phyloP scores from a whole-genome alignment of 92 coral and sea anemone genomes.

The Epizoanthus ramosus region DNA sequence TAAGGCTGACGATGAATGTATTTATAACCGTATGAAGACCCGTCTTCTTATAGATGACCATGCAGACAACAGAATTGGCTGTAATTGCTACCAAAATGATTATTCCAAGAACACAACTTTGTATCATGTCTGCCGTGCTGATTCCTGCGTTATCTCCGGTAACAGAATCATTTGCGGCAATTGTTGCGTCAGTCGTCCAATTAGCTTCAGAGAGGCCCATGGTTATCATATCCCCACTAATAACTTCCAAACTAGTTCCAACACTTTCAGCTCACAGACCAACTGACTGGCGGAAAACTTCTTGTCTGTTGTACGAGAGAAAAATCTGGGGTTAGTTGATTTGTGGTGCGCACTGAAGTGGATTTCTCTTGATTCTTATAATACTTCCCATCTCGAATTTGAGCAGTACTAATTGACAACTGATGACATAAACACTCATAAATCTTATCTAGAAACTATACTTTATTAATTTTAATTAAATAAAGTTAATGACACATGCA shows the following conservation, averaged over 20 bases:
- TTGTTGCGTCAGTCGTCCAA: not conserved
- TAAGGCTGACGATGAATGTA: constrained; percentile 84
- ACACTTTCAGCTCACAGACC: not conserved
- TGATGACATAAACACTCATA: constrained; percentile 2
- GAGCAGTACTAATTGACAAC: constrained; percentile 13
- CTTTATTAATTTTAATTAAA: constrained; percentile 20
- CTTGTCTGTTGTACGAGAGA: constrained; percentile 20
- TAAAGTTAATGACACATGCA: not conserved
- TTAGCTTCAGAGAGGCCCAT: not conserved
- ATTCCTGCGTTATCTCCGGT: not conserved
- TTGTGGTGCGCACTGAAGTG: not conserved
- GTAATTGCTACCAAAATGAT: constrained; percentile 65
- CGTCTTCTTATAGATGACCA: constrained; percentile 71
- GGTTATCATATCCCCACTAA: not conserved
- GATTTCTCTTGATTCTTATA: not conserved
- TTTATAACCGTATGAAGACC: constrained; percentile 77
- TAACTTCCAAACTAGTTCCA: not conserved
- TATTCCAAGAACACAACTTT: constrained; percentile 11
- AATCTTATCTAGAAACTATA: not conserved
- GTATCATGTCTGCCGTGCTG: constrained; percentile 3
- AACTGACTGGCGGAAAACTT: not conserved
- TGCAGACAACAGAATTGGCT: constrained; percentile 72
- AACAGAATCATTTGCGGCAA: not conserved
- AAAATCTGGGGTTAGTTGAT: not conserved
- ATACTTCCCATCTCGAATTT: not conserved